Conservation (phyloP, 30 jellyfish, hydroid and myxozoan species). For the Mastigias papua region DNA sequence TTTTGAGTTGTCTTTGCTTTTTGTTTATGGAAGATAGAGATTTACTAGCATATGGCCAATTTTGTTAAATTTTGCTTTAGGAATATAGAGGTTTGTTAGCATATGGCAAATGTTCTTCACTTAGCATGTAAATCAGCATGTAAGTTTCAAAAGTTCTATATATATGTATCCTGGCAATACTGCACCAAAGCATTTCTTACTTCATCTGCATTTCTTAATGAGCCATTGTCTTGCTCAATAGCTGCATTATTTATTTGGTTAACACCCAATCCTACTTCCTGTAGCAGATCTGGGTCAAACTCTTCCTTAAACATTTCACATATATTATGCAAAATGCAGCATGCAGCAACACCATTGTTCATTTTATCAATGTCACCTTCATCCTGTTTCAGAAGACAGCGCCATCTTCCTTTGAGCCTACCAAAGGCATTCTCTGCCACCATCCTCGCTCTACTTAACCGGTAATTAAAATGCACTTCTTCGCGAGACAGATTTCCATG, state of each 20-base stretch:
- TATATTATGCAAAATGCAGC: slow-evolving; percentile 35
- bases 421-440: slow-evolving; percentile 76
- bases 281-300: slow-evolving; percentile 22
- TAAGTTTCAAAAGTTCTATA: background rate
- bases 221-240: slow-evolving; percentile 14
- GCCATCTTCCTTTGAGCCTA: slow-evolving; percentile 56
- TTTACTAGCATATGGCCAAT: background rate
- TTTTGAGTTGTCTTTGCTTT: background rate
- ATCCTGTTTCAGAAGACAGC: slow-evolving; percentile 36
- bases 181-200: slow-evolving; percentile 24
- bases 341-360: slow-evolving; percentile 29
- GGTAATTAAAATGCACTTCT: slow-evolving; percentile 37
- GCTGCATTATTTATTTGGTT: slow-evolving; percentile 7
- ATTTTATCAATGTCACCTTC: slow-evolving; percentile 18
- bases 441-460: slow-evolving; percentile 69
- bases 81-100: background rate
- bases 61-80: background rate
- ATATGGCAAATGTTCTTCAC: background rate
- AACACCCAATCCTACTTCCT: slow-evolving; percentile 43
- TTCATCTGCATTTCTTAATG: slow-evolving; percentile 27
- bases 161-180: slow-evolving; percentile 31
- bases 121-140: background rate
- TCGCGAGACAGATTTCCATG: slow-evolving; percentile 33
- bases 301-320: slow-evolving; percentile 10
- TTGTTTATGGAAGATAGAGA: background rate